Conservation (phyloP, 2,888 invertebrate genomes). For the Drosophila meridiana region DNA sequence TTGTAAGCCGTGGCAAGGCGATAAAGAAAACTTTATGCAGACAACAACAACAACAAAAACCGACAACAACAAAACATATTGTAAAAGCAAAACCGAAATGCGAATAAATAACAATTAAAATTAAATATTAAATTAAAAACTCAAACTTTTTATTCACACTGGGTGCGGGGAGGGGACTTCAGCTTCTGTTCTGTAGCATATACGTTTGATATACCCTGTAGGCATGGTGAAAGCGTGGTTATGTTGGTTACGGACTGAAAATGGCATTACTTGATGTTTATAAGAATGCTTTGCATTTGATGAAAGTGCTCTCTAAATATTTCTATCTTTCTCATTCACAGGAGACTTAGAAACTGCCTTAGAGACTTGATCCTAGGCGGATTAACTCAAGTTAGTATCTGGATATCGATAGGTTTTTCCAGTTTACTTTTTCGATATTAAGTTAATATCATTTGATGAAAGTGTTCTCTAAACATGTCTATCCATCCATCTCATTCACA, state of each 20-base stretch:
- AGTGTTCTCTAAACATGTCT: no score
- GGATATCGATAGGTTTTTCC: no score
- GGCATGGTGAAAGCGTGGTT: not conserved
- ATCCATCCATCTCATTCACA: no score
- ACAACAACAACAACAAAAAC: conserved; percentile 23
- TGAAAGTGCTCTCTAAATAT: not conserved
- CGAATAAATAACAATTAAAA: conserved; percentile 79
- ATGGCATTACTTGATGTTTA: not conserved
- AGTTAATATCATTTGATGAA: no score
- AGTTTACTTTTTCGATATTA: no score
- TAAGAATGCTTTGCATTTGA: not conserved
- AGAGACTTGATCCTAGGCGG: not conserved
- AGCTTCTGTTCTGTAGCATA: not conserved
- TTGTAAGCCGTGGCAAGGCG: conserved; percentile 44
- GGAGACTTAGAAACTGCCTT: not conserved
- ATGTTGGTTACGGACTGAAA: not conserved
- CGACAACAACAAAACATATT: conserved; percentile 55
- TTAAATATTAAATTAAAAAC: conserved; percentile 75
- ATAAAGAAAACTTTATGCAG: conserved; percentile 69
- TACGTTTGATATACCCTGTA: not conserved
- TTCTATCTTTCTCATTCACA: not conserved
- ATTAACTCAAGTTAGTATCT: no score
- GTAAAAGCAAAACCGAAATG: conserved; percentile 71
- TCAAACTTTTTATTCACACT: conserved; percentile 30
- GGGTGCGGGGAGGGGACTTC: not conserved